A percentile compares a stretch with the other conserved stretches of the same genome.
Conservation (phyloP, 2,797 vertebrate genomes). For the Phalanger gymnotis region DNA sequence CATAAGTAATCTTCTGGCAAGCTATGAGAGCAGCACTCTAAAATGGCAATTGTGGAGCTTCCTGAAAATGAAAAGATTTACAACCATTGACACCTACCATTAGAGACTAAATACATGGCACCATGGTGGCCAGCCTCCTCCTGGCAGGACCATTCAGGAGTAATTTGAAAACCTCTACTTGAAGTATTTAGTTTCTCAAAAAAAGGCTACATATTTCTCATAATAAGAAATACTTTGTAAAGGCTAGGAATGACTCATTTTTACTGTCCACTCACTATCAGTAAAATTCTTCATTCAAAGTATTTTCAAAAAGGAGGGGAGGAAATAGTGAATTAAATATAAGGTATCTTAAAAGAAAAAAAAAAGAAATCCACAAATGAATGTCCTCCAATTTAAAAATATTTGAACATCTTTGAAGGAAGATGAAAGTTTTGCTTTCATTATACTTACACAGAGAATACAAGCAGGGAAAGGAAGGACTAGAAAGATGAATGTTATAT, state of each 20-base stretch:
- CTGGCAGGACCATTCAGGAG: not conserved
- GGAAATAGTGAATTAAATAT: not conserved
- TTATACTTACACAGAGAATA: constrained; percentile 24
- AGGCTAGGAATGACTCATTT: not conserved
- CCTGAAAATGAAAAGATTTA: not conserved
- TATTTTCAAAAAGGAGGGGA: not conserved
- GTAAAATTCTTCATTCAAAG: constrained; percentile 10
- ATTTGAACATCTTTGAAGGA: constrained; percentile 33
- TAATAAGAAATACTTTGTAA: constrained; percentile 8
- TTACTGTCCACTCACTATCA: not conserved
- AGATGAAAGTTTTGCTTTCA: constrained; percentile 9
- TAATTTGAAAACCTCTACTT: not conserved
- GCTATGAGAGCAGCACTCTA: not conserved
- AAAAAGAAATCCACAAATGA: not conserved
- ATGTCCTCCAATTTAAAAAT: not conserved
- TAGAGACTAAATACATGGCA: not conserved
- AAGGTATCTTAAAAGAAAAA: not conserved
- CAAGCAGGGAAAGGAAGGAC: not conserved
- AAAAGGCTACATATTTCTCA: constrained; percentile 12
- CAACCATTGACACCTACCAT: not conserved
- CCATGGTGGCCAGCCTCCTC: not conserved
- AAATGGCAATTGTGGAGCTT: constrained; percentile 38
- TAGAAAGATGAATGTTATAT: constrained; percentile 14
- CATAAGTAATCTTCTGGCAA: constrained; percentile 8
- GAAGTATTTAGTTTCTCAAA: constrained; percentile 20